These are phyloP conservation scores for Alitta virens DNA, from an alignment of 2,888 invertebrate species.

Conservation along the genomic window DNA sequence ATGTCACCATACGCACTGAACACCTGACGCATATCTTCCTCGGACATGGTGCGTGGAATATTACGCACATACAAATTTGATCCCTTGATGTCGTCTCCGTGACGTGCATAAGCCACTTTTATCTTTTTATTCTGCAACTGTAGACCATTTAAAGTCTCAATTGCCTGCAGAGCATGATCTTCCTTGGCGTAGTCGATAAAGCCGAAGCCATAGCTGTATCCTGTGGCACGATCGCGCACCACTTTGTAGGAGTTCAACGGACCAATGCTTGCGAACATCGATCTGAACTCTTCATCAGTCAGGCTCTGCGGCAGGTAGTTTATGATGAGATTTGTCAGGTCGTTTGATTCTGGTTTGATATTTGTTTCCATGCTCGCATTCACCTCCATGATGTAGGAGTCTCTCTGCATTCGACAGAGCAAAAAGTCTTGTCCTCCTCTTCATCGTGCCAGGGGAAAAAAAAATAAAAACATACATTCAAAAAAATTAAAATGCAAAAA, in stretches of 20 bases:
- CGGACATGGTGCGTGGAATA: constrained; percentile 66
- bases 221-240: constrained; percentile 65
- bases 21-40: constrained; percentile 78
- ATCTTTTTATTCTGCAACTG: constrained; percentile 86
- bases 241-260: constrained; percentile 86
- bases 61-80: constrained; percentile 93
- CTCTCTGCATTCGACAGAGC: too few species aligned
- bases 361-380: not conserved
- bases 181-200: constrained; percentile 87
- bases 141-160: constrained; percentile 81
- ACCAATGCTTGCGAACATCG: constrained; percentile 84
- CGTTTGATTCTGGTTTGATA: constrained; percentile 7
- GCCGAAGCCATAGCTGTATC: constrained; percentile 94
- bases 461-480: constrained; percentile 2
- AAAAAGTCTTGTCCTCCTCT: not conserved
- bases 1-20: constrained; percentile 87
- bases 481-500: constrained; percentile 19
- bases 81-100: constrained; percentile 87
- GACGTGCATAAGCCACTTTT: constrained; percentile 89
- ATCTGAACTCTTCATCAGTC: constrained; percentile 85
- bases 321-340: constrained; percentile 75
- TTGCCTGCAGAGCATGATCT: constrained; percentile 82
- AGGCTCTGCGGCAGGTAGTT: constrained; percentile 93
- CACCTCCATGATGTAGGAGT: not conserved
- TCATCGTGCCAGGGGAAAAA: not conserved